Evolutionary conservation across 2,797 vertebrate genomes (phyloP), one percentile per base, ranked within the genome.

Genomic region (Sebastiscus tertius): DNA sequence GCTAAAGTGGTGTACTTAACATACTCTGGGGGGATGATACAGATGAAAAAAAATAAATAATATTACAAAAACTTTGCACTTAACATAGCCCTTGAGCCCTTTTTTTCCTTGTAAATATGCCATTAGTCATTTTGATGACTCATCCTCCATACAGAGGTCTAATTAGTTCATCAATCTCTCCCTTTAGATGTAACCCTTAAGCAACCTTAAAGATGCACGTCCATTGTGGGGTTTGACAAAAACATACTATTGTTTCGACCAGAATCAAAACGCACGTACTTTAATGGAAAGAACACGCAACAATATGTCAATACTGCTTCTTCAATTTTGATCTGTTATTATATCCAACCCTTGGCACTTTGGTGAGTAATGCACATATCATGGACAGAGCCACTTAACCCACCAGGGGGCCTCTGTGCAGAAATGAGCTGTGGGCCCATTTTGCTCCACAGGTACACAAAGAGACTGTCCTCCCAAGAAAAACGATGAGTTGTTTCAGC

Each of bases 91-190:
- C 87, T 69, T 33, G 71, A 90, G 84, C 59, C 70, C 75, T 3
- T 68, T 42, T 77, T 61, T 72, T 34, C 62, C 33, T 72, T 65
- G 72, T 72, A 58, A 83, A 86, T 66, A 73, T 62, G 59, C 87
- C 78, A 82, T 93, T 83, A 86, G 79, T 87, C 72, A 81, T 86
- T 85, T 64, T 80, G 78, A 87, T 87, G 85, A 89, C 33, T 82
- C 72, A 84, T 68, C 52, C 66, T 46, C 59, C 68, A 76, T 46
- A 54, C 60, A 68, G 29, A 81, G 58, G 73, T 86, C 62, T 85
- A 84, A 87, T 83, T 85, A 72, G 82, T 80, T 68, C 69, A 67
- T 66, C 72, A 61, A 42, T 46, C 18, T 60, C 75, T 81, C 34
- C 54, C 68, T 66, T 82, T 42, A 79, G 75, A 65, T 36, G 42